phyloP scores from a whole-genome alignment of 1,140 invertebrate species.

The Apis cerana region DNA sequence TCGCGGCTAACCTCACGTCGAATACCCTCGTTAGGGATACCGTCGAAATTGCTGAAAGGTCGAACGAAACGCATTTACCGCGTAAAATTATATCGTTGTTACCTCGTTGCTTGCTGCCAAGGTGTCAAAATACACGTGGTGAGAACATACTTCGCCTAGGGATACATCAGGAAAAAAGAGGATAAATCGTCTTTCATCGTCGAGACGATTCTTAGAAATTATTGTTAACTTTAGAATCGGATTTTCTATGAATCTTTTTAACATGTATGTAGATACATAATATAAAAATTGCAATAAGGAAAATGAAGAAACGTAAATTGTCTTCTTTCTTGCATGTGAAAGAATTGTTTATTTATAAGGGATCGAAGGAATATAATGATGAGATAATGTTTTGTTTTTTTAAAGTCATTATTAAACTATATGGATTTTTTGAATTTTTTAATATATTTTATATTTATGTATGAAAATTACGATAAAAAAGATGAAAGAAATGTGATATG shows the following conservation, averaged over 20 bases:
- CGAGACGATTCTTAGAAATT: not conserved
- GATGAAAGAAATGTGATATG: too few relatives aligned
- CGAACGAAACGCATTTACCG: constrained; percentile 62
- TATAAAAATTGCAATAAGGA: too few relatives aligned
- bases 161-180: constrained; percentile 8
- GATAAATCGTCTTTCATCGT: not conserved
- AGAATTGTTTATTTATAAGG: too few relatives aligned
- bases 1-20: constrained; percentile 31
- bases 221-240: not conserved
- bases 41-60: constrained; percentile 57
- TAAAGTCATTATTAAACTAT: too few relatives aligned
- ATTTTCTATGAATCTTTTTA: not conserved
- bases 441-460: too few relatives aligned
- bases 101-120: constrained; percentile 6
- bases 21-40: constrained; percentile 50
- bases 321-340: too few relatives aligned
- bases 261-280: too few relatives aligned
- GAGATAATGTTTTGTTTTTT: too few relatives aligned
- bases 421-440: too few relatives aligned
- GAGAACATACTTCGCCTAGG: not conserved
- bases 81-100: constrained; percentile 62
- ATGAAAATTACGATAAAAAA: too few relatives aligned
- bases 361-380: too few relatives aligned
- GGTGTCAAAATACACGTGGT: constrained; percentile 57
- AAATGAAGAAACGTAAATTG: too few relatives aligned